Percentiles rank a stretch among this genome's conserved stretches.
These are phyloP conservation scores for Grammomys dolichurus DNA, from an alignment of 2,113 vertebrate species.

Conservation along the genomic window DNA sequence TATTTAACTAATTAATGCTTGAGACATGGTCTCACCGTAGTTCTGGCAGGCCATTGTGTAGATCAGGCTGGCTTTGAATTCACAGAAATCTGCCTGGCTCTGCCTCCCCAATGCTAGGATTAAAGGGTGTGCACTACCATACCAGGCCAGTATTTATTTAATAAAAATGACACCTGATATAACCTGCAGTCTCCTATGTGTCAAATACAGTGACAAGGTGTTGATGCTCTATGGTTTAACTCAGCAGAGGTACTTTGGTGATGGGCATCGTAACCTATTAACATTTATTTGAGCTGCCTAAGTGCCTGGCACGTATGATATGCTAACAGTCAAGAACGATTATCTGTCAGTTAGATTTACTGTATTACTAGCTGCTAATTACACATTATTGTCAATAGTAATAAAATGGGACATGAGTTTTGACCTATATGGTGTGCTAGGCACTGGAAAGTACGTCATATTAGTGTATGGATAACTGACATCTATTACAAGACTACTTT, in stretches of 20 bases:
- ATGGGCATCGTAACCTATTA: neutral
- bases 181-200: neutral
- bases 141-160: neutral
- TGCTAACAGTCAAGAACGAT: slow-evolving; percentile 23
- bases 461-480: slow-evolving; percentile 1
- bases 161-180: neutral
- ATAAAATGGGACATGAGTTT: slow-evolving; percentile 15
- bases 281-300: slow-evolving; percentile 19
- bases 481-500: slow-evolving; percentile 7
- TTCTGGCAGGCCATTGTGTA: neutral
- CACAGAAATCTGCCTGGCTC: neutral
- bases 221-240: slow-evolving; percentile 2
- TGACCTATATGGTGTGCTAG: neutral
- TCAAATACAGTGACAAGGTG: neutral
- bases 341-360: neutral
- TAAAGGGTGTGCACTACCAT: neutral
- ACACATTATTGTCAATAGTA: slow-evolving; percentile 14
- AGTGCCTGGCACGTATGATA: slow-evolving; percentile 28
- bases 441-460: slow-evolving; percentile 27
- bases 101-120: neutral
- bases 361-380: slow-evolving; percentile 33
- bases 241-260: neutral
- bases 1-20: neutral
- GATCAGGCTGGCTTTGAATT: neutral
- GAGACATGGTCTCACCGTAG: neutral